Evolutionary conservation across 2,888 invertebrate genomes (phyloP), one percentile per base, ranked within the genome.

Genomic region (Choristoneura rosaceana): DNA sequence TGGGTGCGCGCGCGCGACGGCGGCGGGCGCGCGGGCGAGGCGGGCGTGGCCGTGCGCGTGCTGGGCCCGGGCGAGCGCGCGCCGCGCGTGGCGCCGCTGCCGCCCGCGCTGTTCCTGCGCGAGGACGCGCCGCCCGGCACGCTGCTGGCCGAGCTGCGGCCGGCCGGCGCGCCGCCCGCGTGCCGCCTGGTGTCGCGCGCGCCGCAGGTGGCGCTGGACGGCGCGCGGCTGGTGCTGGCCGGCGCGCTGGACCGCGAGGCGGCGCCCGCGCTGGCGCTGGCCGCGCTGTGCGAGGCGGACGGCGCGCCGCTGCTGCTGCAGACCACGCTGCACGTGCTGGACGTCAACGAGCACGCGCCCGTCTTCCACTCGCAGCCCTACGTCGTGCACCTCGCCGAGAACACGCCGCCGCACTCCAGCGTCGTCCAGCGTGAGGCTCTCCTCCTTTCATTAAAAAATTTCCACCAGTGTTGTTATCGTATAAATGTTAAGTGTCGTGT

Each of bases 331-430:
- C 96, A 97, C 90, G 97, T 99, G 73, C 95, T 97, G 76, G 99
- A 99, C 88, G 97, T 97, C 77, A 99, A 99, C 89, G 98, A 99
- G 89, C 97, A 98, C 89, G 95, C 96, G 66, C 99, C 99, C 0
- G 94, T 95, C 77, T 98, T 99, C 89, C 98, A 98, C 88, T 97
- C 97, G 82, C 96, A 95, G 83, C 96, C 97, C 0, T 99, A 98
- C 90, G 95, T 95, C 71, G 93, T 97, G 34, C 95, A 95, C 76
- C 92, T 98, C 14, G 97, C 97, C 0, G 99, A 99, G 90, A 98
- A 98, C 90, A 95, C 97, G 52, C 96, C 96, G 75, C 97, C 97
- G 83, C 97, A 97, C 60, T 95, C 97, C 38, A 95, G 96, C 38
- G 95, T 98, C 74, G 87, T 98, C 65, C 97, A 96, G 91, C 94